These are phyloP conservation scores for Thelaira solivaga DNA, from an alignment of 2,888 invertebrate species.

Conservation along the genomic window DNA sequence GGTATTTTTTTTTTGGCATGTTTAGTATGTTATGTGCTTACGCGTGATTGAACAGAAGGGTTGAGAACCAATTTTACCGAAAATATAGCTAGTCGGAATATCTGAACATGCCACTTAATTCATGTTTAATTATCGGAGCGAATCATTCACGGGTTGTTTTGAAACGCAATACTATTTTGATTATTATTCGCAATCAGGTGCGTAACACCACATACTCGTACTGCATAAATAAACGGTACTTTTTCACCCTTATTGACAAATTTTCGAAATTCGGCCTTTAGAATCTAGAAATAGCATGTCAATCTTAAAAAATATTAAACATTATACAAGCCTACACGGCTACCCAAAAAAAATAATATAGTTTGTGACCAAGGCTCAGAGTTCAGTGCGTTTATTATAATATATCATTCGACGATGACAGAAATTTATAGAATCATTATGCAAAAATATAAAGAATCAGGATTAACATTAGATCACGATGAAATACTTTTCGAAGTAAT, in stretches of 20 bases:
- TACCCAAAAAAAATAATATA: slow-evolving; percentile 48
- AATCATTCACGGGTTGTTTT: too few species aligned
- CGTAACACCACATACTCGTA: too few species aligned
- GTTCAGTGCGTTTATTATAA: slow-evolving; percentile 37
- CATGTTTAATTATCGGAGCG: too few species aligned
- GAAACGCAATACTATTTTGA: too few species aligned
- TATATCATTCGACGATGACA: slow-evolving; percentile 49
- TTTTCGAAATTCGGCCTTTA: slow-evolving; percentile 54
- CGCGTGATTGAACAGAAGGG: too few species aligned
- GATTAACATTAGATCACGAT: slow-evolving; percentile 17
- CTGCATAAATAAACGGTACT: slow-evolving; percentile 47
- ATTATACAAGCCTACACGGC: slow-evolving; percentile 52
- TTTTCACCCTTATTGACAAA: slow-evolving; percentile 51
- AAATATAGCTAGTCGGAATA: too few species aligned
- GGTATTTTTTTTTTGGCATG: too few species aligned
- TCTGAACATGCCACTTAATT: too few species aligned
- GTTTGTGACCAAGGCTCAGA: slow-evolving; percentile 51
- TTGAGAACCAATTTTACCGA: too few species aligned
- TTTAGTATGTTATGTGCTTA: too few species aligned
- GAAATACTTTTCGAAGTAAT: slow-evolving; percentile 37
- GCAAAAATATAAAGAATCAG: slow-evolving; percentile 18
- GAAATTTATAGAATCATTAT: slow-evolving; percentile 51
- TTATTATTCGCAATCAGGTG: too few species aligned
- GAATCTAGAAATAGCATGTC: slow-evolving; percentile 51
- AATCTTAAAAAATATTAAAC: slow-evolving; percentile 43